Evolutionary conservation across 2,113 vertebrate species (phyloP).

Genomic region (Laticauda colubrina): DNA sequence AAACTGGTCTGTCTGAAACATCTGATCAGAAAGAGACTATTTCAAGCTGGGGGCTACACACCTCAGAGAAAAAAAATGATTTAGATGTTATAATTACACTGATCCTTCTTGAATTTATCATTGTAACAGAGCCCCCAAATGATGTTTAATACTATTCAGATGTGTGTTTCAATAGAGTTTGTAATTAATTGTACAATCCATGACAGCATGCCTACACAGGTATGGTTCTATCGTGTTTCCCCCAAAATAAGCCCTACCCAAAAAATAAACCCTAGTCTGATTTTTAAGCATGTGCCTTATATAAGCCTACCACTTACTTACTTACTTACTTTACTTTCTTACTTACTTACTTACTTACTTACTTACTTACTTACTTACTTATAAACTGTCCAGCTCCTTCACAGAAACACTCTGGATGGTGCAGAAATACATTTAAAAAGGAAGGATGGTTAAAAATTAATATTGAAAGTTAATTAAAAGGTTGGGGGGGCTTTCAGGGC

Average conservation of each 20-base stretch:
- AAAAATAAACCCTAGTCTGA: too few species aligned
- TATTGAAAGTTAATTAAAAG: neutral
- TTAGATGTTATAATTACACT: neutral
- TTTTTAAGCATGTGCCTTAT: too few species aligned
- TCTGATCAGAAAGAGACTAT: neutral
- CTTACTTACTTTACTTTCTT: too few species aligned
- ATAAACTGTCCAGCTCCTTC: neutral
- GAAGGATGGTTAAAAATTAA: neutral
- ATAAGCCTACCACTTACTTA: too few species aligned
- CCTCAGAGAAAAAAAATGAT: neutral
- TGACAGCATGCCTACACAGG: neutral
- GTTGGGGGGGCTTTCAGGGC: neutral
- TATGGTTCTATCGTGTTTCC: too few species aligned
- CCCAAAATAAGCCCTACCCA: too few species aligned
- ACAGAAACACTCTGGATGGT: neutral
- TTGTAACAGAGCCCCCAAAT: neutral
- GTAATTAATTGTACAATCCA: neutral
- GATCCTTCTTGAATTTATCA: neutral
- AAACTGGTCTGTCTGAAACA: neutral
- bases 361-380: too few species aligned
- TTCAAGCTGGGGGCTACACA: neutral
- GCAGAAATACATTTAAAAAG: neutral
- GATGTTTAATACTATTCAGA: neutral
- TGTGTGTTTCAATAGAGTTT: neutral
- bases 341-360: too few species aligned